Percentiles rank a stretch among this genome's conserved stretches.
phyloP scores from a whole-genome alignment of 1,140 invertebrate genomes.

The Oryctes rhinoceros region DNA sequence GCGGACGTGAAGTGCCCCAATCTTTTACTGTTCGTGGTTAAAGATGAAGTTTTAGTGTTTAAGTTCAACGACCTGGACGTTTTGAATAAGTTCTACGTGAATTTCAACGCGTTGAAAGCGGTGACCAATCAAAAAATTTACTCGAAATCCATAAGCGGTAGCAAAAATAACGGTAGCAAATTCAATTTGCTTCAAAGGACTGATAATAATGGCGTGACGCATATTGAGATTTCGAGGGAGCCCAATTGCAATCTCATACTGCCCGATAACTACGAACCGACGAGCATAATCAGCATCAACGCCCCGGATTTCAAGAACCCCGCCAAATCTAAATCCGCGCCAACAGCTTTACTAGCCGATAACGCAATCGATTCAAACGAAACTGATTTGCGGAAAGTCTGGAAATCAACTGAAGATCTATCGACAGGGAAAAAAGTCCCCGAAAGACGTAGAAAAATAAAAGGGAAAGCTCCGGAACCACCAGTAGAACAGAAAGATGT shows the following conservation, averaged over 20 bases:
- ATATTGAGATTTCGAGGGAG: slow-evolving; percentile 59
- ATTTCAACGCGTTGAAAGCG: slow-evolving; percentile 59
- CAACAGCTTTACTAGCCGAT: background rate
- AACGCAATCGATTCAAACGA: slow-evolving; percentile 33
- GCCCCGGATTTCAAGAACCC: slow-evolving; percentile 50
- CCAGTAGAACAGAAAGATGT: slow-evolving; percentile 45
- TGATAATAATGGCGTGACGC: slow-evolving; percentile 61
- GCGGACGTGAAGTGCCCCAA: slow-evolving; percentile 57
- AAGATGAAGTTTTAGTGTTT: slow-evolving; percentile 58
- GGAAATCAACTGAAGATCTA: slow-evolving; percentile 57
- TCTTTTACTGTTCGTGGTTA: slow-evolving; percentile 59
- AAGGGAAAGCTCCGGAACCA: slow-evolving; percentile 19
- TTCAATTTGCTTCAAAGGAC: slow-evolving; percentile 60
- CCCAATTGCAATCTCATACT: slow-evolving; percentile 43
- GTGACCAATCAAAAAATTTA: slow-evolving; percentile 57
- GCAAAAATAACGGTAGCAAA: slow-evolving; percentile 44
- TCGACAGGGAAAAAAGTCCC: slow-evolving; percentile 4
- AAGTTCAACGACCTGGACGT: slow-evolving; percentile 56
- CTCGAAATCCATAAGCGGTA: slow-evolving; percentile 46
- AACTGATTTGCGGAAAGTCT: slow-evolving; percentile 53
- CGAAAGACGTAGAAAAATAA: background rate
- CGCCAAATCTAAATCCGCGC: background rate
- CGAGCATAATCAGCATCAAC: slow-evolving; percentile 56
- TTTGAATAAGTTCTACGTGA: slow-evolving; percentile 56
- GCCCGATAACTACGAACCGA: slow-evolving; percentile 44